Conservation (phyloP, 2,888 invertebrate species). For the Flabesymbios commensalis region DNA sequence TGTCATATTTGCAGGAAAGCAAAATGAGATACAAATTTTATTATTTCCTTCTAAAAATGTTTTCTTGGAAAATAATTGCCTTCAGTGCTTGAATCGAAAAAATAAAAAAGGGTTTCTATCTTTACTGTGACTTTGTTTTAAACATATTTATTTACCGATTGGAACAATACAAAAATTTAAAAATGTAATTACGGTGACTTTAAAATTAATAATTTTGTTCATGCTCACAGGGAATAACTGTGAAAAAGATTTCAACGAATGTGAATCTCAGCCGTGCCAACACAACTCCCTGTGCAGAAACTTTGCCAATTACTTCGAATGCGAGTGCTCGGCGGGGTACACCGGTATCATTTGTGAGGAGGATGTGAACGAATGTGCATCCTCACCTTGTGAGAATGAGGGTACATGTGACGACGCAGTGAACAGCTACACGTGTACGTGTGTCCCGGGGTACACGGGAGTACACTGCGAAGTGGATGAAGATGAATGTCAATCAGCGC, state of each 20-base stretch:
- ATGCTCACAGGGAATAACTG: conserved; percentile 24
- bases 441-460: conserved; percentile 20
- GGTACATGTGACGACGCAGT: conserved; percentile 54
- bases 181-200: too few relatives aligned
- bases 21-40: too few relatives aligned
- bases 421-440: conserved; percentile 19
- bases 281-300: conserved; percentile 69
- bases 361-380: conserved; percentile 83
- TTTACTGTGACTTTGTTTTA: too few relatives aligned
- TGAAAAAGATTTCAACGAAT: conserved; percentile 59
- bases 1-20: too few relatives aligned
- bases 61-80: too few relatives aligned
- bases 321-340: conserved; percentile 59
- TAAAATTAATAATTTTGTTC: too few relatives aligned
- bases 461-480: background rate
- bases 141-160: too few relatives aligned
- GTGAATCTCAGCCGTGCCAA: conserved; percentile 23
- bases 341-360: conserved; percentile 66
- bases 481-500: conserved; percentile 17
- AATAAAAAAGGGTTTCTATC: too few relatives aligned
- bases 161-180: too few relatives aligned
- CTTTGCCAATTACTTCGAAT: conserved; percentile 66
- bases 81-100: too few relatives aligned
- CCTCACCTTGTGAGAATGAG: conserved; percentile 78
- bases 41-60: too few relatives aligned